phyloP scores from a whole-genome alignment of 2,797 vertebrate species.

The Cephalopachus bancanus region DNA sequence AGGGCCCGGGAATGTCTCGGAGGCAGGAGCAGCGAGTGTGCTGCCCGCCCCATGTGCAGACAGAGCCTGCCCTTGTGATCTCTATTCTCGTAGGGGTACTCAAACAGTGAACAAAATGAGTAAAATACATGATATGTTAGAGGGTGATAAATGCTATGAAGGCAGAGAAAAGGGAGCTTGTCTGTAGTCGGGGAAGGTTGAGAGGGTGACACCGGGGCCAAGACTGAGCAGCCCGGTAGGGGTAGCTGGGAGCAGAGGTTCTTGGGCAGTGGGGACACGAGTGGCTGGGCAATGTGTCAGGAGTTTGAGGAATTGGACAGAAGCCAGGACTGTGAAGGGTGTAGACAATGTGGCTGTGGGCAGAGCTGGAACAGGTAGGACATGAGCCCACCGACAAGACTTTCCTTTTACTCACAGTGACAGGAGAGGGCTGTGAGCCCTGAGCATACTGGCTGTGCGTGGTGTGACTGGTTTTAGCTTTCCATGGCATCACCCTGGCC shows the following conservation, averaged over 20 bases:
- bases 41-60: not conserved
- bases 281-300: not conserved
- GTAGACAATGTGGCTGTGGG: too few relatives aligned
- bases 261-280: not conserved
- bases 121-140: accelerated
- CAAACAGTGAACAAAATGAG: not conserved
- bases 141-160: not conserved
- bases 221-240: not conserved
- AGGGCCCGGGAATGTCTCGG: not conserved
- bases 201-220: too few relatives aligned
- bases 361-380: not conserved
- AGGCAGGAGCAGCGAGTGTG: accelerated
- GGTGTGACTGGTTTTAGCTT: not conserved
- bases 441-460: not conserved
- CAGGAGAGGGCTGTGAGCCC: not conserved
- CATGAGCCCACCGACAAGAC: accelerated
- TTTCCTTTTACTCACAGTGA: not conserved
- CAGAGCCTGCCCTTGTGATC: not conserved
- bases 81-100: accelerated
- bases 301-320: too few relatives aligned
- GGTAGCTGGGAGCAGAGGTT: not conserved
- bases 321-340: not conserved
- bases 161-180: not conserved
- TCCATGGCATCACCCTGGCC: not conserved
- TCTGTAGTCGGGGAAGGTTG: not conserved